phyloP scores from a whole-genome alignment of 2,888 invertebrate species.

The Cryptocephalus primarius region DNA sequence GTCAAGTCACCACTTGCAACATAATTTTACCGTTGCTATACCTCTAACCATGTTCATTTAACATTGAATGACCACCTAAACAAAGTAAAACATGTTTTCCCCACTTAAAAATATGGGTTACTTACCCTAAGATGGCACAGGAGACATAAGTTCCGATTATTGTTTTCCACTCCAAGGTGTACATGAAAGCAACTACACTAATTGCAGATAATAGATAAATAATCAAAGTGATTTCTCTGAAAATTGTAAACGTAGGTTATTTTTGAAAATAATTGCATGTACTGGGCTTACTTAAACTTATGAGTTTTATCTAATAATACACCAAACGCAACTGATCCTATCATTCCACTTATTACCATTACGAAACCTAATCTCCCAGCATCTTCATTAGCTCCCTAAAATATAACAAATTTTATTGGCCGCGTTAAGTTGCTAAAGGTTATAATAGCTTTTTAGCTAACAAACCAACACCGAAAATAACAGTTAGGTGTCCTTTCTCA shows the following conservation, averaged over 20 bases:
- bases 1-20: too few relatives aligned
- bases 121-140: conserved; percentile 13
- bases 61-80: too few relatives aligned
- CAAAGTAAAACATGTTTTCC: too few relatives aligned
- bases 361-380: conserved; percentile 82
- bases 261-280: background rate
- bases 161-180: conserved; percentile 10
- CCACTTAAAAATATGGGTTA: background rate
- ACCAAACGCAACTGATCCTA: conserved; percentile 81
- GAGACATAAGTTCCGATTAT: conserved; percentile 11
- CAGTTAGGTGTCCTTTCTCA: too few relatives aligned
- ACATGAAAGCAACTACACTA: conserved; percentile 12
- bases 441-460: too few relatives aligned
- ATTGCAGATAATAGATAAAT: conserved; percentile 11
- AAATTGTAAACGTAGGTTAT: conserved; percentile 1
- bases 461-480: too few relatives aligned
- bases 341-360: conserved; percentile 80
- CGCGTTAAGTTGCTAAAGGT: too few relatives aligned
- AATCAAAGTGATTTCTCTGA: conserved; percentile 12
- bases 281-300: conserved; percentile 61
- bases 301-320: conserved; percentile 83
- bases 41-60: too few relatives aligned
- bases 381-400: conserved; percentile 51
- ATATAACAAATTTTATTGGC: background rate
- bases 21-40: too few relatives aligned